phyloP scores from a whole-genome alignment of 1,140 invertebrate genomes.

The Rhagoletis zephyria region DNA sequence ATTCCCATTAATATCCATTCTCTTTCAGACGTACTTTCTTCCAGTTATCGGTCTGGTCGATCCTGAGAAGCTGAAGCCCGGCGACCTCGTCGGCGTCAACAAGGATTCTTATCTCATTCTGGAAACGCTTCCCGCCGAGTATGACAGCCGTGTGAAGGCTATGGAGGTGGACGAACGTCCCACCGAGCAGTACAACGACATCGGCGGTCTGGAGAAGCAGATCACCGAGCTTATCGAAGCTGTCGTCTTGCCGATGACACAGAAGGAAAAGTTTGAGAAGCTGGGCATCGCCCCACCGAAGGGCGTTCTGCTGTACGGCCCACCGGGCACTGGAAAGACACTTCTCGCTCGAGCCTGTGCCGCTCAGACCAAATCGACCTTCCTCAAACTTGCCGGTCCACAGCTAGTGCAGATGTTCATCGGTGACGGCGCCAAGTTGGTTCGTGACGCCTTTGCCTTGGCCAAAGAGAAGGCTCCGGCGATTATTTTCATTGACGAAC shows the following conservation, averaged over 20 bases:
- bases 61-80: constrained; percentile 96
- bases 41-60: constrained; percentile 99
- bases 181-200: constrained; percentile 99
- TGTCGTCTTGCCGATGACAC: constrained; percentile 98
- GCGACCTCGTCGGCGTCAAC: constrained; percentile 98
- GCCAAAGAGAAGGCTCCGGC: constrained; percentile 99
- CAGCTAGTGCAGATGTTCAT: constrained; percentile 99
- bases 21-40: constrained; percentile 98
- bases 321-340: constrained; percentile 91
- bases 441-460: constrained; percentile 97
- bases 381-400: constrained; percentile 96
- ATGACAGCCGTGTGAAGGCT: constrained; percentile 98
- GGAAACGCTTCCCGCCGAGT: constrained; percentile 97
- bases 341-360: constrained; percentile 97
- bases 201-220: constrained; percentile 98
- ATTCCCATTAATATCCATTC: too few species aligned
- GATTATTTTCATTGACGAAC: constrained; percentile 99
- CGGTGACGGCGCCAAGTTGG: constrained; percentile 98
- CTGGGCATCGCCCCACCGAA: constrained; percentile 99
- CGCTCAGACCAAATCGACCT: constrained; percentile 99
- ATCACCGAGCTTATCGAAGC: constrained; percentile 97
- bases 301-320: constrained; percentile 79
- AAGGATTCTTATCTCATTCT: constrained; percentile 99
- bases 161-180: constrained; percentile 99
- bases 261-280: constrained; percentile 98